Evolutionary conservation across 2,888 invertebrate species (phyloP).

Genomic region (Rotaria magnacalcarata): DNA sequence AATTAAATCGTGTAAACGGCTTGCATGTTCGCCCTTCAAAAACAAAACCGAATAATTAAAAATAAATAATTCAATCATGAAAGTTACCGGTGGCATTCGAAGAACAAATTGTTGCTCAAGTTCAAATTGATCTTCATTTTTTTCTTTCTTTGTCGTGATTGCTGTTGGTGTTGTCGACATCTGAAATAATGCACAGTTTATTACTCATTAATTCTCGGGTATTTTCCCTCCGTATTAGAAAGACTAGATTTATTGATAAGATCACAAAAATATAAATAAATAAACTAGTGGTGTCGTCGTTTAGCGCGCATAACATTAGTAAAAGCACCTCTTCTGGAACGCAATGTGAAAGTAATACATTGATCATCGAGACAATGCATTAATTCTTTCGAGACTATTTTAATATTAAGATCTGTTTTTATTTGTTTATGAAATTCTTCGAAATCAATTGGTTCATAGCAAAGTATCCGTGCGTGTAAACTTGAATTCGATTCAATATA

Average conservation of each 20-base stretch:
- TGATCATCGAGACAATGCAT: slow-evolving; percentile 8
- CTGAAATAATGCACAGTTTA: background rate
- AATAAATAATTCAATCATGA: background rate
- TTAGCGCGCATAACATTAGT: background rate
- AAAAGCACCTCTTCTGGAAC: background rate
- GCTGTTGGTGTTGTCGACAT: background rate
- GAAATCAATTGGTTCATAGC: background rate
- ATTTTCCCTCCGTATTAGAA: background rate
- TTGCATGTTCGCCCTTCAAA: background rate
- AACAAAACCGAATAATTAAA: background rate
- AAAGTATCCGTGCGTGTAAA: background rate
- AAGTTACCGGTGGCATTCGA: slow-evolving; percentile 40
- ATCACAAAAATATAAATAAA: background rate
- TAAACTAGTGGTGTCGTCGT: background rate
- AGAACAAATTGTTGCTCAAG: slow-evolving; percentile 44
- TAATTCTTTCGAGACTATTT: background rate
- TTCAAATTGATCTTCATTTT: slow-evolving; percentile 36
- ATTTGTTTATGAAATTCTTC: slow-evolving; percentile 18
- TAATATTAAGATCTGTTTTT: background rate
- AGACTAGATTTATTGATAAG: background rate
- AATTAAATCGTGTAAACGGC: slow-evolving; percentile 3
- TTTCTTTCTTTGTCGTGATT: background rate
- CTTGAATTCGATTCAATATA: background rate
- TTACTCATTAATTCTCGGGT: too few species aligned
- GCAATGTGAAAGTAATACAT: background rate